Evolutionary conservation across 23 tunicate species (phyloP), one percentile per base, ranked within the genome.

Genomic region (Styela plicata): DNA sequence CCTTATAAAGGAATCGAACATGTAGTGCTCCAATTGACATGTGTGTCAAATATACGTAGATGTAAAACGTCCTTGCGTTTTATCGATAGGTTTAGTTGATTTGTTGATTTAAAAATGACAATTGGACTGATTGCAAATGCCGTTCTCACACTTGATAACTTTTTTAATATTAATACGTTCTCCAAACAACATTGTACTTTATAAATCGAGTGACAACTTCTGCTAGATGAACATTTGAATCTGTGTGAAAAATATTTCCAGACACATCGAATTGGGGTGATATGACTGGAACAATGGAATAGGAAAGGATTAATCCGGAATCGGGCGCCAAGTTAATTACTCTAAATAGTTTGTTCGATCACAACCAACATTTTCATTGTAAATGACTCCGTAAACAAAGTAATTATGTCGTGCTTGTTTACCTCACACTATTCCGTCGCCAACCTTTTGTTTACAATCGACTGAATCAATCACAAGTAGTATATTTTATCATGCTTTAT

Each of bases 251-350:
- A 44, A 7, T 44, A 44, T 44, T 44, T 44, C 13, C 57, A 44
- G 57, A 44, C 57, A 44, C 13, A 44, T 5, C 13, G 57, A 44
- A 44, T 5, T 44, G 57, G 57, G 57, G 13, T 44, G 57, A 44
- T 5, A 13, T 7, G 57, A 44, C 10, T 5, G 26, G 37, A 71
- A 71, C 77, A 30, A 32, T 71, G 34, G 7, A 2, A 76, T 36
- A 76, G 81, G 81, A 76, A 76, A 27, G 81, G 81, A 76, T 76
- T 76, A 76, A 23, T 76, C 18, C 66, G 21, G 21, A 44, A 44
- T 53, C 66, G 18, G 81, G 81, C 81, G 81, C 81, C 81, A 29
- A 5, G 44, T 76, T 53, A 76, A 76, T 76, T 76, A 76, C 37
- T 33, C 2, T 44, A 76, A 76, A 76, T 1, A 44, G 18, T 29